Evolutionary conservation across 2,113 vertebrate species (phyloP).

Genomic region (Drymodes brunneopygia): DNA sequence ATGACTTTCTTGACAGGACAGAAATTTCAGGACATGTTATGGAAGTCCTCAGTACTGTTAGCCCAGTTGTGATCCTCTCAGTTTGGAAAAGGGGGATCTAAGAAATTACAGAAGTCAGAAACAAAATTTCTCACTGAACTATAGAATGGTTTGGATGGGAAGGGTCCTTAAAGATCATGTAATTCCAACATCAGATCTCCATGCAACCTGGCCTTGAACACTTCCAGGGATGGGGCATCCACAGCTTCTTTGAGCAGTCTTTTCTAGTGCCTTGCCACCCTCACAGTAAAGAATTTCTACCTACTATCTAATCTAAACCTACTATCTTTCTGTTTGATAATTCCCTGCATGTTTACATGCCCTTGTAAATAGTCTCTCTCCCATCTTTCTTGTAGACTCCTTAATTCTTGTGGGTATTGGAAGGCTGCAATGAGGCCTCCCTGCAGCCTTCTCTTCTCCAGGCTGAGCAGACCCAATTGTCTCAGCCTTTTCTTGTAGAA

Average conservation of each 20-base stretch:
- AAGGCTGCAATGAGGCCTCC: neutral
- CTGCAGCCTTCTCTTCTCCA: neutral
- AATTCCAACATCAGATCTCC: neutral
- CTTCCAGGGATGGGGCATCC: neutral
- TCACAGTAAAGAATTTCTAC: neutral
- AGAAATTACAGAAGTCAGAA: neutral
- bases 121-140: neutral
- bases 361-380: neutral
- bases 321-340: neutral
- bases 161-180: neutral
- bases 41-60: neutral
- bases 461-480: neutral
- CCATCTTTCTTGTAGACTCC: neutral
- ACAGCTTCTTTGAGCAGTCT: neutral
- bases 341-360: rapidly evolving
- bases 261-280: neutral
- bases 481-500: neutral
- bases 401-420: neutral
- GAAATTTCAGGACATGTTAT: neutral
- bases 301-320: neutral
- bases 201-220: neutral
- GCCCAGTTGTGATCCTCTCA: neutral
- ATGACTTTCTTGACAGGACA: neutral
- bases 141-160: neutral
- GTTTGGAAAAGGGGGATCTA: neutral